A percentile compares a stretch with the other conserved stretches of the same genome.
phyloP scores from a whole-genome alignment of 2,888 invertebrate genomes.

The Agrotis clavis region DNA sequence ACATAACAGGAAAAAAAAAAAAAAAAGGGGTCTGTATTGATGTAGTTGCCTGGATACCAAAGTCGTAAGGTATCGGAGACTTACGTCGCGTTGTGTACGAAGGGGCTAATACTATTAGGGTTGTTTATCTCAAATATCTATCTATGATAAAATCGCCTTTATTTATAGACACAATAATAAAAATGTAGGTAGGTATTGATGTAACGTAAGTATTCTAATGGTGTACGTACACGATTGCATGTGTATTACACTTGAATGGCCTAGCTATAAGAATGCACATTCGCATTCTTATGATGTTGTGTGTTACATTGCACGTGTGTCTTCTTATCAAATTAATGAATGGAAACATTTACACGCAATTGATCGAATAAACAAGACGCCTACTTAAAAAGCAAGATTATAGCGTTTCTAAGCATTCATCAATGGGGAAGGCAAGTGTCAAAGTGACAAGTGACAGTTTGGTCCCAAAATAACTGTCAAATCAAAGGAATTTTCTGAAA shows the following conservation, averaged over 20 bases:
- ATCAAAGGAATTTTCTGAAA: no score
- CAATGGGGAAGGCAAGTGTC: no score
- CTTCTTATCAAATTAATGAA: slow-evolving; percentile 19
- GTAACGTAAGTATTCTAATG: slow-evolving; percentile 28
- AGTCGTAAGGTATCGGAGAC: no score
- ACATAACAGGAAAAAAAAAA: no score
- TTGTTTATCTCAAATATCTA: slow-evolving; percentile 1
- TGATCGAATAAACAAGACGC: not conserved
- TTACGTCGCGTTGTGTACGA: no score
- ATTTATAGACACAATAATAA: not conserved
- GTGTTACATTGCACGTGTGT: slow-evolving; percentile 3
- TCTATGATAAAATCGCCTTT: slow-evolving; percentile 4
- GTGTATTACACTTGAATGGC: not conserved
- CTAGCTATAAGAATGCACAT: slow-evolving; percentile 14
- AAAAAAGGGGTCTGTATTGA: no score
- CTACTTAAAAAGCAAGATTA: not conserved
- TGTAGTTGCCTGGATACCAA: no score
- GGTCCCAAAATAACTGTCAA: no score
- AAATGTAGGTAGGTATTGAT: not conserved
- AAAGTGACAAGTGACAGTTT: no score
- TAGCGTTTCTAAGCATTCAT: not conserved
- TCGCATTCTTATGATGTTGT: not conserved
- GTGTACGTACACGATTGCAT: slow-evolving; percentile 12
- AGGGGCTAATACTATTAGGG: no score
- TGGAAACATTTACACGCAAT: slow-evolving; percentile 7